Evolutionary conservation across 2,888 invertebrate genomes (phyloP), one percentile per base, ranked within the genome.

Genomic region (Agrochola circellaris): DNA sequence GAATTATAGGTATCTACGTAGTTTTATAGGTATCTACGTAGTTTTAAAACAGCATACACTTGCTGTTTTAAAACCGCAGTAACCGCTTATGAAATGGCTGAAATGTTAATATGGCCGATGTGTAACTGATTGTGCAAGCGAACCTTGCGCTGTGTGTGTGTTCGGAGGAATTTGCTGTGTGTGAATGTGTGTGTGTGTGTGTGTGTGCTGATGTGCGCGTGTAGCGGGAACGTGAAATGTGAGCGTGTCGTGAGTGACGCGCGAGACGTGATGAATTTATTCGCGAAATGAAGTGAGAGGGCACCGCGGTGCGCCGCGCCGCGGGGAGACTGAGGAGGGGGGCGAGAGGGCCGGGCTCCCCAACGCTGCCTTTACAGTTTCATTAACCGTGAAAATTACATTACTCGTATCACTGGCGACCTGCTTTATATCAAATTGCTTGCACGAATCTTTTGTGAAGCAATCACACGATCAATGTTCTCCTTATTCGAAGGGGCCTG

Each of bases 261-360:
- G 89, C 88, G 90, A 93, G 92, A 93, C 88, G 90, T 93, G 92
- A 93, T 92, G 92, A 91, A 94, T 94, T 92, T 93, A 93, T 94
- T 93, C 93, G 90, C 91, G 88, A 93, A 93, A 93, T 93, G 90
- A 94, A 93, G 93, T 91, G 93, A 90, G 89, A 84, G 87, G 83
- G 77, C 76, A 72, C 64, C 77, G 77, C 71, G 84, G 77, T 85
- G 77, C 69, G 81, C 83, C 88, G 73, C 78, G 73, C 30, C 8
- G 38, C 42, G n/a, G 56, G 26, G 62, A 42, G 45, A 54, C 51
- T 8, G 64, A 51, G 65, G n/a, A 20, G 23, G 45, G 56, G 42
- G 30, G 38, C 68, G 48, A 3, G 17, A 64, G 51, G 61, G 62
- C 60, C 38, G 51, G 61, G 73, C 42, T 56, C 69, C 67, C 64